Evolutionary conservation across 2,113 vertebrate genomes (phyloP), one percentile per base, ranked within the genome.

Genomic region (Gadus macrocephalus): DNA sequence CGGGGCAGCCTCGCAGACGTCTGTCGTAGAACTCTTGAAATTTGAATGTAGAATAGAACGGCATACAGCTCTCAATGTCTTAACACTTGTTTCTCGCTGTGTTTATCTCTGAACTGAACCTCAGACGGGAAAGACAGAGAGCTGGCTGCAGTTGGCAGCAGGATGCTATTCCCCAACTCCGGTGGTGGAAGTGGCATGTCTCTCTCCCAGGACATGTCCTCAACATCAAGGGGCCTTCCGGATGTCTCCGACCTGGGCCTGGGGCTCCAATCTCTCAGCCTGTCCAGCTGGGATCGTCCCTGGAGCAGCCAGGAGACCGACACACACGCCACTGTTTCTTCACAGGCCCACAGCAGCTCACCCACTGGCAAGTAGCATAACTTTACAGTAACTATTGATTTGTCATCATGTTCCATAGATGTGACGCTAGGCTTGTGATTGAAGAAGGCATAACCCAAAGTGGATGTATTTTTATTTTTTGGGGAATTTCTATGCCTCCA

Each of bases 301-400:
- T 98, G 96, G 97, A 98, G 95, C 93, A 96, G 92, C 91, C 96
- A 96, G 87, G 95, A 97, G 75, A 88, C 91, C 0, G 97, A 99
- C 0, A 68, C 90, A 0, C 82, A 82, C 68, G 14, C 75, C 17
- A 81, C 83, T 15, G 72, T 83, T 2, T 83, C 89, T 2, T 83
- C 89, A 82, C 91, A 93, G 80, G 84, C 88, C 82, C 94, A 94
- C 89, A 91, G 90, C 78, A 94, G 89, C 91, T 90, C 94, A 17
- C 91, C 95, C 76, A 96, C 95, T 22, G 93, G 97, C 98, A 83
- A 97, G 96, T 95, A 73, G 64, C 53, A 28, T 4, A 31, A n/a
- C 31, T 15, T 20, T 31, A n/a, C 53, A 58, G 17, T 19, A 20
- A 67, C 14, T 27, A 58, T 58, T n/a, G 55, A n/a, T 58, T 14